A percentile compares a stretch with the other conserved stretches of the same genome.
Evolutionary conservation across 2,888 invertebrate species (phyloP).

Genomic region (Chrysolina haemoptera): DNA sequence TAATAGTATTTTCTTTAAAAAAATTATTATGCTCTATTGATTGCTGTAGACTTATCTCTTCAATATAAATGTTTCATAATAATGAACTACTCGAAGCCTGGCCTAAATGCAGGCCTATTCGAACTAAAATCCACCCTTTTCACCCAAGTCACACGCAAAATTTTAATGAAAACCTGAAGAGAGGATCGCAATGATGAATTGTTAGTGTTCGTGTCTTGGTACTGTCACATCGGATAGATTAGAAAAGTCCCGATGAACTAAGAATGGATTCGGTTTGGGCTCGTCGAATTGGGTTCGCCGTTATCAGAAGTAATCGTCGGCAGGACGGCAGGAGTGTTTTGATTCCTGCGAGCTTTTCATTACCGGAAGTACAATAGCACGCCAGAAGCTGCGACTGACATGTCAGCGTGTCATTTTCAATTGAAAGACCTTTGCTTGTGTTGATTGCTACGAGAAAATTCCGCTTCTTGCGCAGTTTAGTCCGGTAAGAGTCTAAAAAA

Average conservation of each 20-base stretch:
- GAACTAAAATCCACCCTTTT: neutral
- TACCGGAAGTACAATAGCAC: slow-evolving; percentile 54
- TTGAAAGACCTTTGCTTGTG: slow-evolving; percentile 45
- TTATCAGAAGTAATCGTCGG: slow-evolving; percentile 51
- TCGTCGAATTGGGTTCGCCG: slow-evolving; percentile 39
- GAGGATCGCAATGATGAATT: slow-evolving; percentile 33
- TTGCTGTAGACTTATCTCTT: no score
- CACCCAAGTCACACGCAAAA: neutral
- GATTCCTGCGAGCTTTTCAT: slow-evolving; percentile 53
- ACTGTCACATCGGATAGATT: slow-evolving; percentile 47
- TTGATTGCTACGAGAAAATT: slow-evolving; percentile 39
- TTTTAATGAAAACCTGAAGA: slow-evolving; percentile 20
- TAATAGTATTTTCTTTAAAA: no score
- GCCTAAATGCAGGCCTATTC: neutral
- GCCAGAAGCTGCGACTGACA: slow-evolving; percentile 50
- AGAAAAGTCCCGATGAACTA: slow-evolving; percentile 47
- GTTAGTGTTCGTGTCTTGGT: slow-evolving; percentile 41
- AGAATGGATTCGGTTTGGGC: slow-evolving; percentile 45
- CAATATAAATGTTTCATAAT: no score
- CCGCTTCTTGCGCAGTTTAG: slow-evolving; percentile 4
- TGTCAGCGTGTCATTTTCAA: slow-evolving; percentile 53
- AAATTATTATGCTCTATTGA: no score
- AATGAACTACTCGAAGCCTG: neutral
- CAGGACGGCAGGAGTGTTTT: slow-evolving; percentile 51
- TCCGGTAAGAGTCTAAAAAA: neutral